Base-by-base conservation (phyloP, 2,888 invertebrate species). In the Andricus curvator region DNA sequence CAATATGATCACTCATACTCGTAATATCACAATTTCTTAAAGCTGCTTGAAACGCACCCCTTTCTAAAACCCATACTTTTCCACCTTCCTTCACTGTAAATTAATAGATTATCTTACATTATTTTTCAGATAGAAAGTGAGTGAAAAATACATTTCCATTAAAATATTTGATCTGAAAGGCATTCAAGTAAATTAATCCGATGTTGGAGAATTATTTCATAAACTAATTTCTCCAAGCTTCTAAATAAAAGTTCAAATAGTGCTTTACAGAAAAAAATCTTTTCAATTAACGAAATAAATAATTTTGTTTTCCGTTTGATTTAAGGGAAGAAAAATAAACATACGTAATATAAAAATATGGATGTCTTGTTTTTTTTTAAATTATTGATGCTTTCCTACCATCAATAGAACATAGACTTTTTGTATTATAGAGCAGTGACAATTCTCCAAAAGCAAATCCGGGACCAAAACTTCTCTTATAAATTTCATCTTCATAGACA, bases 391-490 rank as follows among this genome's bases (percentile, higher is more conserved):
- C 17, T 33, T 67, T 67, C 48, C 41, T 93, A 96, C 97, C 96
- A 93, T 95, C 94, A 80, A 98, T 96, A 0, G 97, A 97, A 0
- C 97, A 97, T 85, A 97, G 96, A 85, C 98, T 94, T 88, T 96
- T 97, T 65, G 98, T 98, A 93, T 98, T 98, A 93, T 99, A 99
- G 44, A 99, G 94, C 87, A 99, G 96, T 11, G 99, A 98, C 78
- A 99, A 93, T 93, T 99, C 99, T 4, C 99, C 98, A 93, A 99
- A 95, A 84, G 97, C 95, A 88, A 96, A 95, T 4, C 97, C 97
- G 0, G 97, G 94, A 0, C 96, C 96, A 91, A 99, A 96, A 78
- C 94, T 96, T 64, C 96, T 96, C 25, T 98, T 95, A 2, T 95
- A 94, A 88, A 95, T 94, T 3, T 95, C 96, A 62, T 96, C 95